Conservation (phyloP, 1,140 invertebrate genomes). For the Monochamus saltuarius region DNA sequence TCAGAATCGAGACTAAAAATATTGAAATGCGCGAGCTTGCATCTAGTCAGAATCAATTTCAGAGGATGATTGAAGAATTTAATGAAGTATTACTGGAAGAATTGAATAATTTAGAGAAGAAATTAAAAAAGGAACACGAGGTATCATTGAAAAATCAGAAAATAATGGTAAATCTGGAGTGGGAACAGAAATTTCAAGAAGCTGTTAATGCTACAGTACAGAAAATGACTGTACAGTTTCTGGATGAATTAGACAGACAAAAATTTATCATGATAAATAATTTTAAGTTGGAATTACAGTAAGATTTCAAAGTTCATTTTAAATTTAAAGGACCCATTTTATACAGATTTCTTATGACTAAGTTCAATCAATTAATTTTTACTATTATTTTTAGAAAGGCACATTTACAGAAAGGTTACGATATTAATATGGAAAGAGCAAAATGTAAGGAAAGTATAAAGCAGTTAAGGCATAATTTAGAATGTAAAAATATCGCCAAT, state of each 20-base stretch:
- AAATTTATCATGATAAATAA: conserved; percentile 36
- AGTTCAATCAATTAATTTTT: not conserved
- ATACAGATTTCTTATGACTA: not conserved
- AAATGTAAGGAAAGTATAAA: conserved; percentile 39
- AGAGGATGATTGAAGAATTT: conserved; percentile 37
- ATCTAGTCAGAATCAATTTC: conserved; percentile 38
- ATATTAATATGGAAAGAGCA: conserved; percentile 25
- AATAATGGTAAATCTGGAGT: conserved; percentile 32
- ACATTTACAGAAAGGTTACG: conserved; percentile 26
- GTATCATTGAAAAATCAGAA: not conserved
- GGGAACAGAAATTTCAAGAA: conserved; percentile 41
- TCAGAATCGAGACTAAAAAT: conserved; percentile 26
- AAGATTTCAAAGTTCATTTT: conserved; percentile 23
- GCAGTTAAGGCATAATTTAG: conserved; percentile 45
- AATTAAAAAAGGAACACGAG: conserved; percentile 12
- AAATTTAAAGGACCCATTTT: not conserved
- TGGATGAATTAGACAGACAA: conserved; percentile 43
- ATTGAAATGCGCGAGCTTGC: conserved; percentile 28
- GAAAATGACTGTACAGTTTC: conserved; percentile 48
- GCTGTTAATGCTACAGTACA: conserved; percentile 43
- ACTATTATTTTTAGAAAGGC: not conserved
- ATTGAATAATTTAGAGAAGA: conserved; percentile 18
- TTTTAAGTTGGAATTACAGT: conserved; percentile 51
- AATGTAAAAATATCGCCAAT: conserved; percentile 51
- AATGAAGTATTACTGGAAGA: conserved; percentile 38